Evolutionary conservation across 2,888 invertebrate genomes (phyloP), one percentile per base, ranked within the genome.

Genomic region (Lasioglossum vierecki): DNA sequence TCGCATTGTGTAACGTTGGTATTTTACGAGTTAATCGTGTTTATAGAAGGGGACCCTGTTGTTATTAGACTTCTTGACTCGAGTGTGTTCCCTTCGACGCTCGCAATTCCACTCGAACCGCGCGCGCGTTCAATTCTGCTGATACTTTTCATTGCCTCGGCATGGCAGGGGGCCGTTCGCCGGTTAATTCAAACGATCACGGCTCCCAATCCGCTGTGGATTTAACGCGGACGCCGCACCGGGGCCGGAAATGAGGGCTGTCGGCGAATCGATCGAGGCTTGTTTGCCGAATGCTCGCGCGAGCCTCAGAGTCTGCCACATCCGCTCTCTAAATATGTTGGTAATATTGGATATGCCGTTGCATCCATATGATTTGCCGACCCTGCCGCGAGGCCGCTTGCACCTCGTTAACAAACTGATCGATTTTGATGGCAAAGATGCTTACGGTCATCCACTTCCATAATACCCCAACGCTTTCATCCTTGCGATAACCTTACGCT

Each of bases 301-400:
- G 77, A 71, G 57, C 79, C 78, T 57, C 71, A 30, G 73, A 74
- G 68, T 18, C 75, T 30, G 68, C 88, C 79, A 70, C 78, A 76
- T 83, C 81, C 82, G 71, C 39, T 88, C 88, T 83, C 83, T 86
- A 86, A 89, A 89, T 88, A 86, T 84, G 84, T 80, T 73, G 76
- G 71, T 76, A 84, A 84, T 84, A 89, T 82, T 81, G 83, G 53
- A 63, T 63, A 77, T 60, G 49, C 60, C 53, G 66, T 53, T 15
- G 78, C 74, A 76, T 49, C 73, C 60, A 77, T 53, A 35, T 68
- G 79, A 84, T 81, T 83, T 76, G 82, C 70, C 75, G 49, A 72
- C 9, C 76, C 78, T 74, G 71, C 80, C 13, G 46, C 79, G 82
- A 57, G 72, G 80, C 66, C 79, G 66, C 77, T 81, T 83, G 76